phyloP scores from a whole-genome alignment of 2,113 vertebrate genomes.

The Eudyptes chrysolophus region DNA sequence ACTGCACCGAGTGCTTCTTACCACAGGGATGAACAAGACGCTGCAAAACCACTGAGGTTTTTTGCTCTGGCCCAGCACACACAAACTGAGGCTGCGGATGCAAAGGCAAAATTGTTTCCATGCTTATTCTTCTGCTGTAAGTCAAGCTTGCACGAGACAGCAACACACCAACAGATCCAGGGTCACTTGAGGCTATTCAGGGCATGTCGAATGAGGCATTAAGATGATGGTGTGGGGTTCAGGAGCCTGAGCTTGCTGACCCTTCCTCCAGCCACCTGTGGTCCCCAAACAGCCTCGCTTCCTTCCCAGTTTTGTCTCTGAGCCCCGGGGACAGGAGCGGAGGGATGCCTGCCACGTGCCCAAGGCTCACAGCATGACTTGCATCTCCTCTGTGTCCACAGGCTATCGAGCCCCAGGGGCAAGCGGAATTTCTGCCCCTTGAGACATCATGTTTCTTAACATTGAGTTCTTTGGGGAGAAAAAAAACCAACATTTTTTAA shows the following conservation, averaged over 20 bases:
- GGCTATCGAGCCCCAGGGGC: not conserved
- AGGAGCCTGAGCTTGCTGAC: not conserved
- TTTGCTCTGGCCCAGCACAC: not conserved
- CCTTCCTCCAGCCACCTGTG: not conserved
- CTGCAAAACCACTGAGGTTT: not conserved
- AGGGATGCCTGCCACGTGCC: not conserved
- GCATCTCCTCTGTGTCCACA: not conserved
- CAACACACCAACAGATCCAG: not conserved
- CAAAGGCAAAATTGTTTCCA: not conserved
- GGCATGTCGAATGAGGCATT: rapidly evolving
- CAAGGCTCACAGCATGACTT: not conserved
- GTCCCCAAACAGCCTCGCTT: rapidly evolving
- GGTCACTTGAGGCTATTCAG: rapidly evolving
- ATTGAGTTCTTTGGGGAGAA: not conserved
- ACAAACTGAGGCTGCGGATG: not conserved
- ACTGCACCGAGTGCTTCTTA: not conserved
- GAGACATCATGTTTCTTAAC: not conserved
- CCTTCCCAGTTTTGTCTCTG: not conserved
- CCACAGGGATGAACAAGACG: not conserved
- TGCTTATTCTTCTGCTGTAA: not conserved
- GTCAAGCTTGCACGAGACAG: not conserved
- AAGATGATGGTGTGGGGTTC: not conserved
- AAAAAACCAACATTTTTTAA: rapidly evolving
- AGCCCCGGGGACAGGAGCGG: rapidly evolving
- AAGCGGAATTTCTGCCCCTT: not conserved